Evolutionary conservation across 2,797 vertebrate species (phyloP), one percentile per base, ranked within the genome.

Genomic region (Etheostoma perlongum): DNA sequence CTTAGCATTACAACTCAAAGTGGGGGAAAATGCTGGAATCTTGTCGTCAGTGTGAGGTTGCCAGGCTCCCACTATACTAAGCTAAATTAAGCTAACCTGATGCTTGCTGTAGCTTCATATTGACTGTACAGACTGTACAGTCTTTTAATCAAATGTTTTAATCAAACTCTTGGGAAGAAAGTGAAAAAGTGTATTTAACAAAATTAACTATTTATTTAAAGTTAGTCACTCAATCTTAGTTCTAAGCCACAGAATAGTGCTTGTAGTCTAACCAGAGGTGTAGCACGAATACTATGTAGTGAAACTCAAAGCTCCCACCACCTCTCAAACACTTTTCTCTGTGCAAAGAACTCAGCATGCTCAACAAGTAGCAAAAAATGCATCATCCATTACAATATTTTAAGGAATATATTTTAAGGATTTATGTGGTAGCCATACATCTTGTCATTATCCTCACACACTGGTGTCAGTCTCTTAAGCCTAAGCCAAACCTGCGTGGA

Each of bases 401-500:
- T 12, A 40, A 11, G 36, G 10, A 40, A 40, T 40, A 11, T 12
- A 40, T 40, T 40, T 40, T 11, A 40, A 40, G 36, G 36, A 11
- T 40, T 40, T 40, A 40, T 49, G 33, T 58, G 54, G 25, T 18
- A 54, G 59, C 47, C 49, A 23, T 69, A 40, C 70, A 53, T 85
- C 62, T 40, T 70, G 71, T 82, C 67, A 70, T 85, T 78, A 79
- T 67, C 36, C 64, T 79, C 77, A 72, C 74, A 59, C 67, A 33
- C 64, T 40, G 51, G 30, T 63, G 74, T 76, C 69, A 58, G 72
- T 70, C 71, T 72, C 72, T 75, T 74, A 77, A 81, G 66, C 77
- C 44, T 62, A 33, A 83, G 74, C 61, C 55, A 62, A 74, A 73
- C 65, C 64, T 79, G 72, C 86, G 68, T 64, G 72, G 81, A 82